These are phyloP conservation scores for Dolomedes plantarius DNA, from an alignment of 2,888 invertebrate genomes.

Conservation along the genomic window DNA sequence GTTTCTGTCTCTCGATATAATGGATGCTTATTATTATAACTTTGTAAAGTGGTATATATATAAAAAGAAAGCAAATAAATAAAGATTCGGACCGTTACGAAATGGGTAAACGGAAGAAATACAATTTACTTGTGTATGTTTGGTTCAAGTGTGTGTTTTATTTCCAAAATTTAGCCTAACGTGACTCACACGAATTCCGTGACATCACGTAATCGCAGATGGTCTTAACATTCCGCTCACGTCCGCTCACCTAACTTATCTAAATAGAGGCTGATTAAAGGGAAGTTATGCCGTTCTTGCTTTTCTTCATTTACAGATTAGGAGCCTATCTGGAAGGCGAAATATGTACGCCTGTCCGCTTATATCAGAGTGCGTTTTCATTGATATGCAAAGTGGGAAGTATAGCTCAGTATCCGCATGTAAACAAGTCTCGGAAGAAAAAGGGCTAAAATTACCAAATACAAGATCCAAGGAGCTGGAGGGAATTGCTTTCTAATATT, in stretches of 20 bases:
- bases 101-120: no score
- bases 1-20: no score
- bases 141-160: not conserved
- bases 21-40: no score
- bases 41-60: no score
- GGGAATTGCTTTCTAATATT: no score
- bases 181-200: slow-evolving; percentile 5
- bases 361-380: not conserved
- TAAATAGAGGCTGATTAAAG: slow-evolving; percentile 48
- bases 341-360: not conserved
- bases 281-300: not conserved
- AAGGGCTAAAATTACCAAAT: no score
- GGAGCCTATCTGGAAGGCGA: not conserved
- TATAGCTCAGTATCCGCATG: not conserved
- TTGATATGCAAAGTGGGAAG: not conserved
- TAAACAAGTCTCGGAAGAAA: not conserved
- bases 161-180: not conserved
- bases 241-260: slow-evolving; percentile 25
- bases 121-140: no score
- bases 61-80: no score
- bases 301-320: not conserved
- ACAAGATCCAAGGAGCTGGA: no score
- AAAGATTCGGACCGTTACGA: no score
- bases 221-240: slow-evolving; percentile 24
- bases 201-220: slow-evolving; percentile 25